Evolutionary conservation across 2,113 vertebrate genomes (phyloP), one percentile per base, ranked within the genome.

Genomic region (Oncorhynchus kisutch): DNA sequence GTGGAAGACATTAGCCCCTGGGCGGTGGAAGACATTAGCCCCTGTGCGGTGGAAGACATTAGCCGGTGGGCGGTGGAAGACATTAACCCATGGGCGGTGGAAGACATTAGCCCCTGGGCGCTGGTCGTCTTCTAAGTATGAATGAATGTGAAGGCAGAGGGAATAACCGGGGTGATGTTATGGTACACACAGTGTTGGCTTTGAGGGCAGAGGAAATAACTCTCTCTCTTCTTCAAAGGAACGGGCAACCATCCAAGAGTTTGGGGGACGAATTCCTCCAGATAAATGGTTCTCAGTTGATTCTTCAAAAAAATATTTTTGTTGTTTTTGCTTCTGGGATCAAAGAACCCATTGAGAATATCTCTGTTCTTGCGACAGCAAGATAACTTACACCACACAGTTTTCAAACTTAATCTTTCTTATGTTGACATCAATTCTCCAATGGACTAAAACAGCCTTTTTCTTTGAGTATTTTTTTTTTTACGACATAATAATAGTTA

Each of bases 181-280:
- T 70, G 22, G 29, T 8, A 67, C 22, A 67, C 9, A 31, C 22
- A 79, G 67, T 73, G 45, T 77, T 82, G 24, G 71, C 86, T 85
- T 88, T 90, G 87, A 89, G 90, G 82, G 1, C 34, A 34, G 34
- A 34, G 34, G 6, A 7, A 34, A 34, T 34, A 78, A 76, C 20
- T 54, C 73, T 29, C 59, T 24, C 59, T 22, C n/a, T 86, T 85
- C 79, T 86, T 85, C 80, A 85, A 78, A 88, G 82, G 79, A 71
- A 72, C 34, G 72, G 88, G 89, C 82, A 81, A 27, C 62, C 62
- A 69, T 89, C 87, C 90, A 89, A 72, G 73, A 82, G 24, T 54
- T 18, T 5, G 14, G 70, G 13, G 60, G 79, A 85, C 87, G 81
- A 89, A 79, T 79, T 79, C 78, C 68, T 80, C 67, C 67, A 79